A percentile compares a stretch with the other conserved stretches of the same genome.
Conservation (phyloP, 2,888 invertebrate species). For the Trachelus stipa region DNA sequence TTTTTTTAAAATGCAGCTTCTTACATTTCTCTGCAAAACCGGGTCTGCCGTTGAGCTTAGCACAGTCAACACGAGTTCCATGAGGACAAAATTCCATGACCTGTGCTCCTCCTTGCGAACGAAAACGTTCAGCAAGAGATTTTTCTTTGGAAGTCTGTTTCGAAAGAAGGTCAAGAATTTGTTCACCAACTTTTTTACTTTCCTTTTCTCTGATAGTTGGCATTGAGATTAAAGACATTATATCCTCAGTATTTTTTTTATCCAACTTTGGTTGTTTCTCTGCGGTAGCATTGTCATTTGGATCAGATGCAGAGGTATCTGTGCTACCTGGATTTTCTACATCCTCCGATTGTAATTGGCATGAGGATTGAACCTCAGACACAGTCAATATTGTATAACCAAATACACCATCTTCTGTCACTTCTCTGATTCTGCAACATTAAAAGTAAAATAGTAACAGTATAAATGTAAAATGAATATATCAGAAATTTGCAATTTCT, state of each 20-base stretch:
- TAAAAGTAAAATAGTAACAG: constrained; percentile 21
- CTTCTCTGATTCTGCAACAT: constrained; percentile 57
- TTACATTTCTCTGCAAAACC: constrained; percentile 76
- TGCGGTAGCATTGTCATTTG: constrained; percentile 45
- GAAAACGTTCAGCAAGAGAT: constrained; percentile 94
- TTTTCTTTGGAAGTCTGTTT: constrained; percentile 97
- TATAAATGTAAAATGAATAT: constrained; percentile 16
- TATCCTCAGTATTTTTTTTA: constrained; percentile 61
- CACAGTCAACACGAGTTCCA: constrained; percentile 92
- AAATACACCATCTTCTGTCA: constrained; percentile 61
- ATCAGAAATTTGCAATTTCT: not conserved
- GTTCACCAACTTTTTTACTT: constrained; percentile 94
- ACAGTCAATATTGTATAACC: constrained; percentile 61
- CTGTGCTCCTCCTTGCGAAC: constrained; percentile 93
- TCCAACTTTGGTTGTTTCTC: constrained; percentile 59
- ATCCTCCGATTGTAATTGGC: constrained; percentile 44
- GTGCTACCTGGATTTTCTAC: constrained; percentile 52
- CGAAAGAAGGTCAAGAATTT: constrained; percentile 92
- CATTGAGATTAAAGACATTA: constrained; percentile 86
- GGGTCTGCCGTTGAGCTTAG: constrained; percentile 52
- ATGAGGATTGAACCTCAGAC: constrained; percentile 46
- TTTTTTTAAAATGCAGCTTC: constrained; percentile 96
- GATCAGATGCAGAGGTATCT: constrained; percentile 50
- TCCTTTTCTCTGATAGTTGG: constrained; percentile 96
- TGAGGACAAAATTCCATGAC: constrained; percentile 97